Percentiles rank a stretch among this genome's conserved stretches.
phyloP scores from a whole-genome alignment of 1,140 invertebrate genomes.

The Galleria mellonella region DNA sequence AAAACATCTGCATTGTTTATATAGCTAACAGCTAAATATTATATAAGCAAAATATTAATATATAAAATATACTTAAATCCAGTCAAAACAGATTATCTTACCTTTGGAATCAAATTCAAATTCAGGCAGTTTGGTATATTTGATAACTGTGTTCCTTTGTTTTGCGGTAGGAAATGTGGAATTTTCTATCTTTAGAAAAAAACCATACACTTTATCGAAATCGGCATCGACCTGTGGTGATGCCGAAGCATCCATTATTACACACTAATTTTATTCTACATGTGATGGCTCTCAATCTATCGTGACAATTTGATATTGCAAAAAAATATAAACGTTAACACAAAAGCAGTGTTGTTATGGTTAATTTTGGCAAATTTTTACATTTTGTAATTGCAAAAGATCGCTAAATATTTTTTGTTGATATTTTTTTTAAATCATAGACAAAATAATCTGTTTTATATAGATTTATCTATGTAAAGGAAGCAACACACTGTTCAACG shows the following conservation, averaged over 20 bases:
- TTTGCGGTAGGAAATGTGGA: conserved; percentile 22
- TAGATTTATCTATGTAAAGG: no score
- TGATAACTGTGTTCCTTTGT: conserved; percentile 43
- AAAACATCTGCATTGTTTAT: no score
- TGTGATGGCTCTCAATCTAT: no score
- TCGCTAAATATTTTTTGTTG: conserved; percentile 4
- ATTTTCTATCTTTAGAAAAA: conserved; percentile 36
- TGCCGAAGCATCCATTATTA: conserved; percentile 52
- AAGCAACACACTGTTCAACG: no score
- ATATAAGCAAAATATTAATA: no score
- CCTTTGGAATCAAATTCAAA: conserved; percentile 38
- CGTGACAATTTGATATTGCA: background rate
- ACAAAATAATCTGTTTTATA: background rate
- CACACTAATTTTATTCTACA: conserved; percentile 4
- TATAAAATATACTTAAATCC: no score
- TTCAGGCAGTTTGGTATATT: conserved; percentile 54
- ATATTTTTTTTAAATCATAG: conserved; percentile 2
- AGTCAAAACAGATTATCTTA: conserved; percentile 13
- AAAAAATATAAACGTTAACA: conserved; percentile 3
- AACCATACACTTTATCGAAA: conserved; percentile 29
- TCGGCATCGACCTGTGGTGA: conserved; percentile 33
- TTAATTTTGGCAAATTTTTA: conserved; percentile 12
- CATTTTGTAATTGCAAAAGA: conserved; percentile 8
- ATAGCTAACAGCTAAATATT: no score
- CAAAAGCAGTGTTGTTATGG: conserved; percentile 7